Percentiles rank a stretch among this genome's conserved stretches.
Conservation (phyloP, 1,140 invertebrate species). For the Polypedilum pembai region DNA sequence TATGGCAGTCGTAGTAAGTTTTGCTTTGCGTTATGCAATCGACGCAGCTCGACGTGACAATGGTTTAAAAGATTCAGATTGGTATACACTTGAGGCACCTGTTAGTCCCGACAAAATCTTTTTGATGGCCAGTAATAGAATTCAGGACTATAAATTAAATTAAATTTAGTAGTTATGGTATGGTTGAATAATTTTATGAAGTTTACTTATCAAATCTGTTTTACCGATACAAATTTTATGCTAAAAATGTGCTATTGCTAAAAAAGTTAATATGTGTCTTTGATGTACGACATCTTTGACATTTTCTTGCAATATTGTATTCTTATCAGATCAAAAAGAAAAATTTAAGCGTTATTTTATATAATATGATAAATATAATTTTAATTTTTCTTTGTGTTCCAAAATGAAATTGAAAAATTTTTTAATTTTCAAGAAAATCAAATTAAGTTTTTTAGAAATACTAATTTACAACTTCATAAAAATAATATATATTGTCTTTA, state of each 20-base stretch:
- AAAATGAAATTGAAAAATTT: no score
- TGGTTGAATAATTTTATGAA: not conserved
- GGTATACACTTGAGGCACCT: not conserved
- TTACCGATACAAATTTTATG: not conserved
- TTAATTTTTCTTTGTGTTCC: no score
- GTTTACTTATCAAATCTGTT: not conserved
- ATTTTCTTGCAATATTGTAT: not conserved
- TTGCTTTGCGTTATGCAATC: conserved; percentile 66
- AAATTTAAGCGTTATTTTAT: no score
- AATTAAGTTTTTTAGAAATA: no score
- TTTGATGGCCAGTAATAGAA: not conserved
- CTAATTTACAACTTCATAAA: no score
- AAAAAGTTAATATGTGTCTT: not conserved
- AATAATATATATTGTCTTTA: no score
- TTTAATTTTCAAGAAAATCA: no score
- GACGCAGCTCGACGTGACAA: conserved; percentile 52
- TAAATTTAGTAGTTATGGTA: not conserved
- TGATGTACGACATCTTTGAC: not conserved
- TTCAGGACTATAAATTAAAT: conserved; percentile 10
- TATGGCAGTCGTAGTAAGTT: conserved; percentile 54
- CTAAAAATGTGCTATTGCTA: not conserved
- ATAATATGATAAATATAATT: no score
- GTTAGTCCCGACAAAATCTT: not conserved
- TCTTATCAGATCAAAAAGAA: no score
- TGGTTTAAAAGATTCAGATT: conserved; percentile 37